Evolutionary conservation across 2,888 invertebrate genomes (phyloP), one percentile per base, ranked within the genome.

Genomic region (Tiliacea citrago): DNA sequence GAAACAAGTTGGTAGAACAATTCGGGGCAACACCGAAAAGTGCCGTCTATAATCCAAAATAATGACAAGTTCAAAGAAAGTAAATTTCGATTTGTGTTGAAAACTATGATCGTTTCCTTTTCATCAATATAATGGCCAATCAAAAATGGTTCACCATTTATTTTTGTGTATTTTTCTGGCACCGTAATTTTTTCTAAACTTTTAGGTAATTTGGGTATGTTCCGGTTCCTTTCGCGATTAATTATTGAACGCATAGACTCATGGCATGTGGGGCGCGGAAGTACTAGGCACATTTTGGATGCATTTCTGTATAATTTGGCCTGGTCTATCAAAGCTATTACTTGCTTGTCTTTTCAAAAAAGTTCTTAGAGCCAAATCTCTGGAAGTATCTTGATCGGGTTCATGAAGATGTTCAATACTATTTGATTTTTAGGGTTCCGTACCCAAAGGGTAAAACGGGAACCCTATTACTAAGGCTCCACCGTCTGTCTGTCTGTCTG

Each of bases 251-350:
- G 53, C 53, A n/a, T n/a, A 12, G n/a, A 53, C 7, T 49, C 49
- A 49, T 18, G 18, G 13, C n/a, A 47, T 47, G 47, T 53, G 51
- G n/a, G 51, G 53, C 53, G 55, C 55, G 12, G 55, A 18, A 55
- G 55, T 55, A 55, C 55, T 55, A 55, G 24, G 55, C 55, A n/a
- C n/a, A n/a, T n/a, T n/a, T 55, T 55, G 55, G 24, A 55, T 55
- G 24, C 55, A 55, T 55, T 55, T 55, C 55, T 55, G 55, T 24
- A 55, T 55, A 24, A 24, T 55, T 55, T 55, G 55, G 24, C 24
- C 55, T 55, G 55, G 55, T 55, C 55, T 55, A 55, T 55, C 55
- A 24, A 55, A 55, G 55, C 55, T 55, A 55, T 24, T 16, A 55
- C 55, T 5, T 55, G 55, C 24, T 24, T 55, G 55, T 24, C 55